phyloP scores from a whole-genome alignment of 2,888 invertebrate genomes.

The Phragmatobia fuliginosa region DNA sequence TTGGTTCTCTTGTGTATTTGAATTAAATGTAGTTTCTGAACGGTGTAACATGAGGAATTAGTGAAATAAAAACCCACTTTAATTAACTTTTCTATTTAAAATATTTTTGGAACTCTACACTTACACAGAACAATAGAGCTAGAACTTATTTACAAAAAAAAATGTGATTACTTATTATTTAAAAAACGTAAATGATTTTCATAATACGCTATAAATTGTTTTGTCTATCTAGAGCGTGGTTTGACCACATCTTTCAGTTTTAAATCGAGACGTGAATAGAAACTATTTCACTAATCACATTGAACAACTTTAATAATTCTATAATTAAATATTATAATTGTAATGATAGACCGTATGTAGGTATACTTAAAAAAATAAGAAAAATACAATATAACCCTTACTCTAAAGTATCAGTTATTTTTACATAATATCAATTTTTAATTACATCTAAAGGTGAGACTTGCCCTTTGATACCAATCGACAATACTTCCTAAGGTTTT shows the following conservation, averaged over 20 bases:
- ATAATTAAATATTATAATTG: background rate
- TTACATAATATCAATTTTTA: background rate
- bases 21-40: background rate
- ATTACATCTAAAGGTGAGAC: background rate
- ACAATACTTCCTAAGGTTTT: background rate
- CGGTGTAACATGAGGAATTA: background rate
- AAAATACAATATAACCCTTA: background rate
- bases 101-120: background rate
- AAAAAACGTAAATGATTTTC: background rate
- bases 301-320: background rate
- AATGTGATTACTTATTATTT: background rate
- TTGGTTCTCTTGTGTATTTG: too few species aligned
- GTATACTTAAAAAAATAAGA: background rate
- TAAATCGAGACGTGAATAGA: background rate
- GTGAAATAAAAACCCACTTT: background rate
- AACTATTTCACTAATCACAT: background rate
- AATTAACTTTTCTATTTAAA: background rate
- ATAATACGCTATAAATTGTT: background rate
- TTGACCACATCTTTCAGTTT: background rate
- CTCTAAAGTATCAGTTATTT: background rate
- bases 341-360: background rate
- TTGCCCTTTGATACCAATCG: background rate
- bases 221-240: background rate
- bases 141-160: background rate
- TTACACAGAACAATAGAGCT: background rate